A percentile compares a stretch with the other conserved stretches of the same genome.
These are phyloP conservation scores for Iphiclides podalirius DNA, from an alignment of 2,888 invertebrate genomes.

Conservation along the genomic window DNA sequence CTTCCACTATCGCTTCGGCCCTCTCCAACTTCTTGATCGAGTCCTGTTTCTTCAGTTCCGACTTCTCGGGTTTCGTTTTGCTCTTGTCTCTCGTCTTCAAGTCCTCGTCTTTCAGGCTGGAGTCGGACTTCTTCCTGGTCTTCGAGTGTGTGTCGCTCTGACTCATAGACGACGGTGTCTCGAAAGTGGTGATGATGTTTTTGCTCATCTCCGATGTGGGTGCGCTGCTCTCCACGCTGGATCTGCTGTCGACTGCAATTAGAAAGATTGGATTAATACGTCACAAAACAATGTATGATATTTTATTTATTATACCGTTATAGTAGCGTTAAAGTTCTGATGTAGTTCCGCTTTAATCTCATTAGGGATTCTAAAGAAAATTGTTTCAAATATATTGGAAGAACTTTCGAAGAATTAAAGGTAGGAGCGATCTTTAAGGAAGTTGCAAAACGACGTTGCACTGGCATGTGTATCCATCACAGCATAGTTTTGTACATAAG, in stretches of 20 bases:
- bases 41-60: slow-evolving; percentile 40
- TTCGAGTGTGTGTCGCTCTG: slow-evolving; percentile 46
- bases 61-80: slow-evolving; percentile 51
- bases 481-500: too few relatives aligned
- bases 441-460: too few relatives aligned
- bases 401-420: too few relatives aligned
- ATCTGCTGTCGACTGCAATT: slow-evolving; percentile 56
- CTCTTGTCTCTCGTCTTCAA: slow-evolving; percentile 49
- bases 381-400: too few relatives aligned
- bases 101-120: slow-evolving; percentile 68
- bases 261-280: too few relatives aligned
- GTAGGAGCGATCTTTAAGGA: too few relatives aligned
- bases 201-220: slow-evolving; percentile 49
- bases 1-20: slow-evolving; percentile 38
- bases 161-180: slow-evolving; percentile 29
- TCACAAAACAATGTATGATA: neutral
- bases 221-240: slow-evolving; percentile 53
- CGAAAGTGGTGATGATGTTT: slow-evolving; percentile 38
- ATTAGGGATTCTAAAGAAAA: too few relatives aligned
- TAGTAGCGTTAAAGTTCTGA: too few relatives aligned
- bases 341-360: too few relatives aligned
- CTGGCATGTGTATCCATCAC: too few relatives aligned
- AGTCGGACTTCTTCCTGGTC: slow-evolving; percentile 64
- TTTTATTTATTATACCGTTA: too few relatives aligned
- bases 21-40: slow-evolving; percentile 52